Evolutionary conservation across 1,140 invertebrate genomes (phyloP), one percentile per base, ranked within the genome.

Genomic region (Chelonus insularis): DNA sequence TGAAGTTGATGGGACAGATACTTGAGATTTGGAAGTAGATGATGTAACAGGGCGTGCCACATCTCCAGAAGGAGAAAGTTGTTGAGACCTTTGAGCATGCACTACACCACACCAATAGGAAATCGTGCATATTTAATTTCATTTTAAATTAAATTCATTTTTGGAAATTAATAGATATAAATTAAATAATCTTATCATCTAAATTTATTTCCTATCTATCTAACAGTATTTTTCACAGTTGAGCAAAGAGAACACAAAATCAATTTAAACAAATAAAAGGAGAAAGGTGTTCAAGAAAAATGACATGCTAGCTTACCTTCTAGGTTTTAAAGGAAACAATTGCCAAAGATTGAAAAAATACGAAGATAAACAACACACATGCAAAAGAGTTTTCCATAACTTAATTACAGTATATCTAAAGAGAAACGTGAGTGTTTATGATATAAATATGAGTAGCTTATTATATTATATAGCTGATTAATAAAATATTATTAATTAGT

Each of bases 41-140:
- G 73, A 66, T 48, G 66, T 68, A 63, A 70, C 60, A 21, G 72
- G 43, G 52, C 60, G 55, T 47, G 59, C 58, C 57, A 48, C 60
- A 58, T 68, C 69, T 62, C 67, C 68, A 61, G 68, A 61, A 14
- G 64, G 51, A 57, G 75, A 64, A 56, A 75, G 57, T 67, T 67
- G 71, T 61, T 67, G 68, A 59, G 62, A 69, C 69, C 71, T 74
- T 68, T 69, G 71, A 72, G 54, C 75, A 78, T 79, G 76, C 75
- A 78, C 77, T 79, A 78, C 57, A 66, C 71, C 72, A 76, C 59
- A 75, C 72, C 68, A 70, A 73, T 73, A 43, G 25, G 25, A 66
- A 72, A 71, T 65, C 67, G 69, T 69, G 66, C 67, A 43, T 18
- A 54, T 11, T 39, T 39, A 39, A 39, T 39, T 39, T 14, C 37